Evolutionary conservation across 2,113 vertebrate species (phyloP), one percentile per base, ranked within the genome.

Genomic region (Alethe castanea): DNA sequence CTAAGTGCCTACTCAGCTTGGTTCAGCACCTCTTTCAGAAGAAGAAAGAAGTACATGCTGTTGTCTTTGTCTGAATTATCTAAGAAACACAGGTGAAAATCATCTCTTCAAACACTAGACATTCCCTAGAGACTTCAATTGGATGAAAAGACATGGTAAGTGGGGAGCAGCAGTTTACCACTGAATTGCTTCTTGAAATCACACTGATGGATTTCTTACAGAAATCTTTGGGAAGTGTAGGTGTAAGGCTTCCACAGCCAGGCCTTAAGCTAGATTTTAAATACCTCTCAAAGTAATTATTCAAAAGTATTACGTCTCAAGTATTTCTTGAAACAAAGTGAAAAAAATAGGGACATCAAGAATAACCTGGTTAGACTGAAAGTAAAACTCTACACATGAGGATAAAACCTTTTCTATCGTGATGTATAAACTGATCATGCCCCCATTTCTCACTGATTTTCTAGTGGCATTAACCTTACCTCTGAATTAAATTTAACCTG

Each of bases 151-250:
- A 57, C 50, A 8, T 28, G 44, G 45, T 59, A 33, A 90, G 9
- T 33, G 17, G 14, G 35, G 70, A 85, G 38, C 12, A 79, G 52
- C 0, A 25, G 64, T 74, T 76, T 92, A 44, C 29, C 14, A 17
- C 65, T 38, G 31, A 78, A 71, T 79, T 81, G 42, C 66, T 82
- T 9, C 69, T 89, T 70, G 70, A 78, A 90, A 90, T 18, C 56
- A 67, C 65, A 26, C 2, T 33, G 47, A 71, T 47, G 38, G 65
- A 88, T 82, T 90, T 33, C 38, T 81, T 82, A 52, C 26, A 81
- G 33, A 72, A 93, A 60, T 45, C 44, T 88, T 82, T 59, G 38
- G 29, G 56, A 93, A 92, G 12, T 4, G 1, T 31, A 35, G 9
- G 28, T 85, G 61, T 74, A 82, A 93, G 88, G 13, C 20, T 54